Evolutionary conservation across 1,140 invertebrate genomes (phyloP), one percentile per base, ranked within the genome.

Genomic region (Platyura marginata): DNA sequence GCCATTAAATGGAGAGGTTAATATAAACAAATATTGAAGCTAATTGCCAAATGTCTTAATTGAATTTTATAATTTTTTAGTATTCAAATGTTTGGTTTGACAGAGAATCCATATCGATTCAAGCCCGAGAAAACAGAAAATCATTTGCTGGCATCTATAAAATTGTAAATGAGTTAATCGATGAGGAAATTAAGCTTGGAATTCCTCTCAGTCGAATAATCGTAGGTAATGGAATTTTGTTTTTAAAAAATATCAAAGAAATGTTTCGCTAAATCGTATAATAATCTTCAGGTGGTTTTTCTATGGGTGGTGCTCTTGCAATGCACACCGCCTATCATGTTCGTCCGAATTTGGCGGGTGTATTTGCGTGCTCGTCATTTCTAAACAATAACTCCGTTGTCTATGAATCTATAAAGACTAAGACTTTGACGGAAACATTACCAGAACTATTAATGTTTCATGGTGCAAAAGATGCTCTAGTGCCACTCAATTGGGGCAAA

Each of bases 31-130:
- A 38, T 38, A n/a, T 41, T 18, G 19, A 6, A 15, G 36, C 22
- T 32, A n/a, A n/a, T 45, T 20, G n/a, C 4, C 21, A 8, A 11
- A 20, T 33, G 22, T 18, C 21, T 3, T 18, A 36, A 45, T 21
- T 34, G 15, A 32, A 42, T 47, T n/a, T 43, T 41, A 47, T 42
- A 33, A 39, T 44, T 32, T 59, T 63, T 36, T 45, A 72, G 66
- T 66, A 74, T 56, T 71, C 64, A 41, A 71, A 72, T 61, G 77
- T 82, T 0, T 84, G 79, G 79, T 81, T 81, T 57, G 74, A 82
- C 52, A 63, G 79, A 18, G 50, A 59, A 23, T 62, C 63, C 19
- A 69, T 82, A 32, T 62, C 59, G 34, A 71, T 70, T 25, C 58
- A 68, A 41, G 73, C 67, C 1, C 59, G 68, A 20, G 79, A 83